Evolutionary conservation across 2,797 vertebrate species (phyloP).

Genomic region (Urophycis tenuis): DNA sequence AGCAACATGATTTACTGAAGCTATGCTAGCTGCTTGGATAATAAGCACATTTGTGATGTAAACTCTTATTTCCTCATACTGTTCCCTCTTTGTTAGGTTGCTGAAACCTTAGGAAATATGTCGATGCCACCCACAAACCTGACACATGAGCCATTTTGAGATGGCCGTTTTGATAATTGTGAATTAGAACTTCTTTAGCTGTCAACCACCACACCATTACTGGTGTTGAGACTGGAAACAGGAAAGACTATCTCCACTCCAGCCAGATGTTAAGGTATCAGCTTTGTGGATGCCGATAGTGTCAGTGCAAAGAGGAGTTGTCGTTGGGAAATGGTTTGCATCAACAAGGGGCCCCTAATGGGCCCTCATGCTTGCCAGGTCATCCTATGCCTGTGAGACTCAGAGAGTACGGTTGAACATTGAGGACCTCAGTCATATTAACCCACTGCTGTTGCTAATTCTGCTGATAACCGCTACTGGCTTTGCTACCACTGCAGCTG

Average conservation of each 20-base stretch:
- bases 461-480: not conserved
- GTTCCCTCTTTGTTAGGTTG: not conserved
- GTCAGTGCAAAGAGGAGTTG: not conserved
- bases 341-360: constrained; percentile 15
- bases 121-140: not conserved
- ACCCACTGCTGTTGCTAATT: not conserved
- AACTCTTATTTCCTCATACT: not conserved
- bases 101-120: not conserved
- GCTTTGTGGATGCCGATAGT: not conserved
- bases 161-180: not conserved
- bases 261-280: not conserved
- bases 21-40: not conserved
- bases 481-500: not conserved
- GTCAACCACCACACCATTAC: not conserved
- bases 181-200: not conserved
- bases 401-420: constrained; percentile 1
- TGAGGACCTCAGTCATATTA: not conserved
- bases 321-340: not conserved
- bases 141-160: not conserved
- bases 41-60: not conserved
- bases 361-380: constrained; percentile 37
- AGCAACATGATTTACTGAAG: not conserved
- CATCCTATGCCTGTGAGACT: constrained; percentile 53
- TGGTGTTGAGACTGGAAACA: not conserved
- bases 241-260: not conserved